phyloP scores from a whole-genome alignment of 2,113 vertebrate species.

The Daphoenositta chrysoptera region DNA sequence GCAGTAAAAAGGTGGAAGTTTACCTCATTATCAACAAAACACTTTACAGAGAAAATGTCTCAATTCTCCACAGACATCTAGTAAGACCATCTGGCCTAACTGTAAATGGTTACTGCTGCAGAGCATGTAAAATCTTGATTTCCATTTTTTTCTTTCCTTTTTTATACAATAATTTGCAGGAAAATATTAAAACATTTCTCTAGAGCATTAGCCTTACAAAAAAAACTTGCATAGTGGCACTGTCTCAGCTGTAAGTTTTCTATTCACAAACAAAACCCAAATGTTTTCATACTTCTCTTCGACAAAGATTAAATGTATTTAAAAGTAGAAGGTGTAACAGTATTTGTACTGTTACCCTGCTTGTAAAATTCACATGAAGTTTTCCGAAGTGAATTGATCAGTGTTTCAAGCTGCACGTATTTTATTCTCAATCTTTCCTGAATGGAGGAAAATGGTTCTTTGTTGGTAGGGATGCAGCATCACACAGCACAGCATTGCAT shows the following conservation, averaged over 20 bases:
- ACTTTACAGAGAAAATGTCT: background rate
- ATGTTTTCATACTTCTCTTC: background rate
- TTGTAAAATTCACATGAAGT: background rate
- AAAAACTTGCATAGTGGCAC: background rate
- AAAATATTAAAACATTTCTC: background rate
- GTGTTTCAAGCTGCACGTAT: background rate
- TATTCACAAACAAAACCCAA: background rate
- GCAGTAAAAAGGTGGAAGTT: background rate
- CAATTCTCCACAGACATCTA: background rate
- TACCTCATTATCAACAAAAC: background rate
- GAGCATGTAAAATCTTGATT: background rate
- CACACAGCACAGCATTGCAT: background rate
- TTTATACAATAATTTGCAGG: background rate
- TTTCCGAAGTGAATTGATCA: background rate
- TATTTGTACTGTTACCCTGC: background rate
- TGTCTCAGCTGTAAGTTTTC: background rate
- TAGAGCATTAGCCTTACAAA: background rate
- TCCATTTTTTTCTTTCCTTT: background rate
- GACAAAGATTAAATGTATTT: background rate
- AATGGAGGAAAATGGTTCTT: background rate
- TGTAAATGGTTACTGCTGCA: background rate
- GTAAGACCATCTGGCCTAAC: background rate
- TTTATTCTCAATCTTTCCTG: background rate
- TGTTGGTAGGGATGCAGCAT: background rate
- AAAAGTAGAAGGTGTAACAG: background rate